phyloP scores from a whole-genome alignment of 2,888 invertebrate species.

The Amblyteles armatorius region DNA sequence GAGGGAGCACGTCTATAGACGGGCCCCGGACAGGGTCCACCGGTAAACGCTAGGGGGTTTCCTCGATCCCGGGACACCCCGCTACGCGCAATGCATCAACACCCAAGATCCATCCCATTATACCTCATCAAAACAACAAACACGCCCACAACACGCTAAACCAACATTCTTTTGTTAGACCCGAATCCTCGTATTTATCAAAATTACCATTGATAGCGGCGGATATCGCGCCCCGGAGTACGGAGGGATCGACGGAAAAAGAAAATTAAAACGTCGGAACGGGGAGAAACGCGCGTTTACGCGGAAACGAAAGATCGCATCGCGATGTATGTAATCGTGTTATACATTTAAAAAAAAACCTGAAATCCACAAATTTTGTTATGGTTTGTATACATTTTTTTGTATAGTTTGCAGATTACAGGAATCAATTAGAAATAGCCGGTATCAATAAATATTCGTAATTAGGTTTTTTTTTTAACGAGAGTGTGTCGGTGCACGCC shows the following conservation, averaged over 20 bases:
- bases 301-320: constrained; percentile 47
- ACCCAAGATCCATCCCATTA: constrained; percentile 83
- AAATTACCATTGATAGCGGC: constrained; percentile 74
- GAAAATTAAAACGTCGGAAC: background rate
- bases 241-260: background rate
- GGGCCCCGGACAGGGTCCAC: constrained; percentile 22
- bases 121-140: constrained; percentile 84
- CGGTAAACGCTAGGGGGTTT: constrained; percentile 50
- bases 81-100: constrained; percentile 84
- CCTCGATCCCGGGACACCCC: constrained; percentile 78
- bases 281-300: background rate
- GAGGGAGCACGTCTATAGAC: constrained; percentile 51
- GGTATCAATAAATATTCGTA: constrained; percentile 13
- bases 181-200: constrained; percentile 82
- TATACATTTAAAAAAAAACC: background rate
- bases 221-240: background rate
- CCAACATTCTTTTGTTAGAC: constrained; percentile 82
- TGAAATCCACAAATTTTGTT: constrained; percentile 40
- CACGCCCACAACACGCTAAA: constrained; percentile 81
- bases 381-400: constrained; percentile 21
- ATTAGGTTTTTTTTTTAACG: constrained; percentile 30
- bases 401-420: background rate
- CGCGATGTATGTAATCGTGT: constrained; percentile 27
- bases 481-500: background rate
- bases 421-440: constrained; percentile 27